Evolutionary conservation across 1,140 invertebrate genomes (phyloP).

Genomic region (Tigriopus japonicus): DNA sequence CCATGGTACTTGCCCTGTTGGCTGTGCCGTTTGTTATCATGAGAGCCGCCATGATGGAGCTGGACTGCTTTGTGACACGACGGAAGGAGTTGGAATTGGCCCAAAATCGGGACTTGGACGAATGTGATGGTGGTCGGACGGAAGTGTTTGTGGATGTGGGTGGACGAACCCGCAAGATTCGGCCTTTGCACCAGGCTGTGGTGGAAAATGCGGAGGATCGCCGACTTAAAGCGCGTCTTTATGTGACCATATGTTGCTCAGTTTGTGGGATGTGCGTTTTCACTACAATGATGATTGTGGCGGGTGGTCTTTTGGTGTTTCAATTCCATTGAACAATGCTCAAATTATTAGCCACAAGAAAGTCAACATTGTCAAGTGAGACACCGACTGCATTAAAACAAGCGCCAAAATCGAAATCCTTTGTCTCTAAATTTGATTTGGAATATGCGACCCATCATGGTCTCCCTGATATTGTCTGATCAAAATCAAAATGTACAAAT

Average conservation of each 20-base stretch:
- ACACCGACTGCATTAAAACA: too few species aligned
- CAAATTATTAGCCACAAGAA: too few species aligned
- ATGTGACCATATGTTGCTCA: neutral
- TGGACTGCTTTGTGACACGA: constrained; percentile 2
- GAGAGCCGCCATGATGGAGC: constrained; percentile 3
- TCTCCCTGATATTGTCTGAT: too few species aligned
- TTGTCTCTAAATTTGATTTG: too few species aligned
- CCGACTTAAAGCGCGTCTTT: neutral
- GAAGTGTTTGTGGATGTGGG: neutral
- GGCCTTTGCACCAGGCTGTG: neutral
- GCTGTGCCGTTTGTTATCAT: constrained; percentile 3
- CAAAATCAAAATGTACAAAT: too few species aligned
- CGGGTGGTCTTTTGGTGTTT: neutral
- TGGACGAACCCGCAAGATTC: neutral
- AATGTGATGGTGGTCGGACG: neutral
- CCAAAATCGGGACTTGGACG: neutral
- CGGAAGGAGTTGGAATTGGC: neutral
- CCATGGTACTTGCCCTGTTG: neutral
- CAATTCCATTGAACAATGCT: neutral
- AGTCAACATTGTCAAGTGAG: too few species aligned
- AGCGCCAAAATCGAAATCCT: too few species aligned
- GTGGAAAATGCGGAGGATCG: neutral
- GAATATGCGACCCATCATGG: too few species aligned
- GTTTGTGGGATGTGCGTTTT: neutral
- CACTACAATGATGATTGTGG: neutral